Base-by-base conservation (phyloP, 1,140 invertebrate species). In the Schlechtendalia chinensis region DNA sequence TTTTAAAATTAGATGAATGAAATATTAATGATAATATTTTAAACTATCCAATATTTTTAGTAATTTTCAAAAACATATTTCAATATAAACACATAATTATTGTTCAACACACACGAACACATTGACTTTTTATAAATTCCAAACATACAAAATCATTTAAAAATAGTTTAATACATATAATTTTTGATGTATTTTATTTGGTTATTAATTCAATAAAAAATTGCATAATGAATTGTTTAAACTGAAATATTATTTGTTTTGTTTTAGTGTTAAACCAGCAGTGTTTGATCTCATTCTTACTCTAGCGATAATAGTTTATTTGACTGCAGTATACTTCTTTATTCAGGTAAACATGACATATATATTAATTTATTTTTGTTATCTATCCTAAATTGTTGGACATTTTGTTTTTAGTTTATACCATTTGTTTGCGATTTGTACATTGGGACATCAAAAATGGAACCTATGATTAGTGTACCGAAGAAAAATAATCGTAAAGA, bases 201-300 rank as follows among this genome's bases (percentile, higher is more conserved):
- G 8, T 39, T 39, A 39, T 39, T 8, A 39, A n/a, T n/a, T n/a
- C n/a, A n/a, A n/a, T n/a, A n/a, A 5, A 45, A 45, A 45, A 45
- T 45, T 10, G 10, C 10, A 4, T 45, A 45, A 45, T 45, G 10
- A 50, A 50, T 12, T 50, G 14, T 8, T 50, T 1, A 50, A 8
- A 50, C 11, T 50, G 47, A 50, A 8, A 12, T 50, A 83, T 84
- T 82, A 86, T 86, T 84, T 84, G 77, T 90, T 86, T 84, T 84
- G 75, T 90, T 91, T 82, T 87, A 95, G 94, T 87, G 96, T 98
- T 8, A 99, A 98, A 85, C 97, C 97, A 82, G 96, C 97, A 32
- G 91, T 98, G 63, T 99, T 99, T 88, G 97, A 99, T 89, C 90
- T 99, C 56, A 93, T 98, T 82, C 89, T 98, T 4, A 97, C 96